phyloP scores from a whole-genome alignment of 2,888 invertebrate species.

The Drosophila phalerata region DNA sequence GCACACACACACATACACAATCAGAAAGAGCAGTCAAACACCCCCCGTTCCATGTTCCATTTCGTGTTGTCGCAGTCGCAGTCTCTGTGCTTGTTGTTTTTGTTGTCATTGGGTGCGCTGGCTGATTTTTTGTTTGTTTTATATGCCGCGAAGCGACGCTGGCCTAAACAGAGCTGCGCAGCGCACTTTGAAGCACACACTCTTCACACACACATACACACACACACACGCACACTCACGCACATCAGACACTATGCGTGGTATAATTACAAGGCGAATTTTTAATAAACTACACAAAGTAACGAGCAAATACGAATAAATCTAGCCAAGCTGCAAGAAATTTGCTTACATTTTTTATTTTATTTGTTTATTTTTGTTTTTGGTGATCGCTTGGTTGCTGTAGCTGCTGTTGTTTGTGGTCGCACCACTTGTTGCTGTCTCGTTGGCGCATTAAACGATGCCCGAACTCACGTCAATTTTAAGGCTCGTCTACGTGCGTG shows the following conservation, averaged over 20 bases:
- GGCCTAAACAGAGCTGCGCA: conserved; percentile 70
- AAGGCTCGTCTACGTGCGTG: conserved; percentile 21
- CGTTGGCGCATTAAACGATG: conserved; percentile 60
- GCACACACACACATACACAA: conserved; percentile 29
- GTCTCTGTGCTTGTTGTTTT: conserved; percentile 28
- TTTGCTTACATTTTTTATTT: conserved; percentile 52
- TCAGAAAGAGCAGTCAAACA: conserved; percentile 62
- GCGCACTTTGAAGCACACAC: conserved; percentile 50
- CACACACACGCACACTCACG: conserved; percentile 24
- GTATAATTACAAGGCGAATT: conserved; percentile 46
- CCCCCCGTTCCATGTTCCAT: conserved; percentile 53
- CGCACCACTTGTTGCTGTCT: conserved; percentile 71
- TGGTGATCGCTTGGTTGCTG: conserved; percentile 42
- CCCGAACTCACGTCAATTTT: conserved; percentile 42
- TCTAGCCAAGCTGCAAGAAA: conserved; percentile 25
- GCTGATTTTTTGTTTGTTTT: conserved; percentile 74
- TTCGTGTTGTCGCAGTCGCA: conserved; percentile 34
- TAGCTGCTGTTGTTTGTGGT: conserved; percentile 47
- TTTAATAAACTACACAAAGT: conserved; percentile 15
- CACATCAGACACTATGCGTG: conserved; percentile 46
- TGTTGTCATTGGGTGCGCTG: conserved; percentile 43
- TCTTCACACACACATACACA: conserved; percentile 18
- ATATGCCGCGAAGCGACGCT: conserved; percentile 68
- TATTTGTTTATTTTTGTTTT: conserved; percentile 26
- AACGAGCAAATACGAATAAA: conserved; percentile 21